Evolutionary conservation across 2,113 vertebrate genomes (phyloP).

Genomic region (Cephalopholis sonnerati): DNA sequence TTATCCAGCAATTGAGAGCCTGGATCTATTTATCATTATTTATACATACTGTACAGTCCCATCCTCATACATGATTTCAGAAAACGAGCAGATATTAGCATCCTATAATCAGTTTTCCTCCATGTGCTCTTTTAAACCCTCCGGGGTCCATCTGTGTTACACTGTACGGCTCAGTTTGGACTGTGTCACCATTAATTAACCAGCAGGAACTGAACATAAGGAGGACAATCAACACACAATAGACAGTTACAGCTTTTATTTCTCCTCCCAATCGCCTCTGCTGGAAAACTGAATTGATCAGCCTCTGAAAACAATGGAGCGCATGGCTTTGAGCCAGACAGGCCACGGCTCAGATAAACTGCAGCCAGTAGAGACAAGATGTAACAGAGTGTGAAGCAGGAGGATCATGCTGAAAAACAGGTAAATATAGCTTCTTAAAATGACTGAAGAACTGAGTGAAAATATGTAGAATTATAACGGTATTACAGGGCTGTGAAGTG

Average conservation of each 20-base stretch:
- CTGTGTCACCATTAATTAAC: conserved; percentile 41
- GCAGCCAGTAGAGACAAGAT: neutral
- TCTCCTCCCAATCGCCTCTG: conserved; percentile 1
- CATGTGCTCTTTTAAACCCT: neutral
- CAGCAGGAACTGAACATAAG: conserved; percentile 28
- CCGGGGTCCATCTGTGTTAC: conserved; percentile 18
- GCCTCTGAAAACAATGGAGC: conserved; percentile 41
- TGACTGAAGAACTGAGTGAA: conserved; percentile 17
- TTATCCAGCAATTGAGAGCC: neutral
- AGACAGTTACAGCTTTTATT: conserved; percentile 19
- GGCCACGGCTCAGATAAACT: conserved; percentile 16
- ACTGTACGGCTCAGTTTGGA: conserved; percentile 7
- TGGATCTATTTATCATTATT: neutral
- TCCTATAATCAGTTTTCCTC: conserved; percentile 15
- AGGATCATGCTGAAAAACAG: conserved; percentile 21
- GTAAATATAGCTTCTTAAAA: conserved; percentile 46
- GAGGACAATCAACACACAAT: conserved; percentile 48
- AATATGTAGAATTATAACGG: conserved; percentile 34
- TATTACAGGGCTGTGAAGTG: conserved; percentile 41
- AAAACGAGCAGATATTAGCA: neutral
- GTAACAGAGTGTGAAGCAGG: conserved; percentile 12
- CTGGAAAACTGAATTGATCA: conserved; percentile 49
- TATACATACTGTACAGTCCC: neutral
- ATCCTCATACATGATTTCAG: conserved; percentile 15
- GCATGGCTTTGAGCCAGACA: conserved; percentile 38